Conservation (phyloP, 2,888 invertebrate genomes). For the Panopea generosa region DNA sequence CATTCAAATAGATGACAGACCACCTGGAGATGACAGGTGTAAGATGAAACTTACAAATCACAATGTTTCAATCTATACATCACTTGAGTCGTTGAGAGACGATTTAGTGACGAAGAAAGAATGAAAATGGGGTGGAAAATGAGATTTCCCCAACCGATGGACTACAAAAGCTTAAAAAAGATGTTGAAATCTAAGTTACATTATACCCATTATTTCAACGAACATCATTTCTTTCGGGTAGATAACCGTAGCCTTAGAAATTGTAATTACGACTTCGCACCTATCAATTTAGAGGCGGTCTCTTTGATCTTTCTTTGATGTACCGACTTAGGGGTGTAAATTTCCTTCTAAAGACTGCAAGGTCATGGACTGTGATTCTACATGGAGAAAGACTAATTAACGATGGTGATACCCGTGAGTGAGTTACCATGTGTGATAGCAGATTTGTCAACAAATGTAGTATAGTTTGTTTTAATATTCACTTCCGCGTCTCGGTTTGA, state of each 20-base stretch:
- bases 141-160: too few relatives aligned
- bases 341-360: conserved; percentile 36
- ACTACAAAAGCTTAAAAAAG: conserved; percentile 12
- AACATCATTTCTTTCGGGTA: conserved; percentile 30
- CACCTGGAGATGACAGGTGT: too few relatives aligned
- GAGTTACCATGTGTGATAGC: too few relatives aligned
- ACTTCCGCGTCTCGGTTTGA: too few relatives aligned
- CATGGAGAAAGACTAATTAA: conserved; percentile 2
- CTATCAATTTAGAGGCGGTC: conserved; percentile 63
- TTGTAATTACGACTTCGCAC: conserved; percentile 57
- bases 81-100: too few relatives aligned
- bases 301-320: conserved; percentile 65
- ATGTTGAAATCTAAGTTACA: conserved; percentile 36
- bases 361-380: conserved; percentile 20
- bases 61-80: too few relatives aligned
- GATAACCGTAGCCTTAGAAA: conserved; percentile 45
- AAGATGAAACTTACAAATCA: too few relatives aligned
- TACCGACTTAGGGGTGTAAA: conserved; percentile 58
- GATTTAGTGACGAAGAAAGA: too few relatives aligned
- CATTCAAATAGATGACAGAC: too few relatives aligned
- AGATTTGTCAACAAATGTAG: too few relatives aligned
- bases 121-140: too few relatives aligned
- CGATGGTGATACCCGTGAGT: conserved; percentile 1
- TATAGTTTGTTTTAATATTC: too few relatives aligned
- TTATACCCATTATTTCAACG: conserved; percentile 11